Evolutionary conservation across 2,113 vertebrate species (phyloP), one percentile per base, ranked within the genome.

Genomic region (Pedetes capensis): DNA sequence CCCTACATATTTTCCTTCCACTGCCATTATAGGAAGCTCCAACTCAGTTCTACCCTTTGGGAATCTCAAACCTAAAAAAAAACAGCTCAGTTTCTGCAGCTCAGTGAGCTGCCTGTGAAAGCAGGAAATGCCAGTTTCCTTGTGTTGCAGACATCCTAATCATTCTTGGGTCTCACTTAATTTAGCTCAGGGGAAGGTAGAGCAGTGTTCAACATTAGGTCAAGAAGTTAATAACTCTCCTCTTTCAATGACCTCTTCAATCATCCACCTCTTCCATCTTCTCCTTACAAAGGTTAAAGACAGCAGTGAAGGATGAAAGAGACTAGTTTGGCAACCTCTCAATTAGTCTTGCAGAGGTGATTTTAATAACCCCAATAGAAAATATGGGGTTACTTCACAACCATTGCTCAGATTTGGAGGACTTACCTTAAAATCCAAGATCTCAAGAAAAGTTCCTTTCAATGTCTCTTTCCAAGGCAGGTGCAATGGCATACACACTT

Each of bases 371-470:
- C 66, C 27, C 29, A 72, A 8, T 66, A 51, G 34, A 78, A 83
- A 93, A 79, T 14, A 25, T 72, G 23, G 5, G 20, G 8, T 79
- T 69, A 66, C n/a, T 86, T 53, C 86, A 32, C 20, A 57, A 47
- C 57, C 49, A 39, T n/a, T 75, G 29, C 55, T 64, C 53, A 71
- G 49, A 82, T 51, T 78, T 49, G 47, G 16, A 75, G 27, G 10
- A 14, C 32, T 96, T 49, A 76, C 32, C n/a, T 22, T 32, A 72
- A 82, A 68, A 37, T 44, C 22, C 44, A 61, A 63, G 23, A 86
- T 47, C n/a, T 88, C n/a, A 37, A 49, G 74, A 82, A 89, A 82
- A 75, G 47, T n/a, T 72, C 22, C 20, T 85, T 81, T 80, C 49
- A 47, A 49, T 34, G 84, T 39, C 18, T 16, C 8, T 69, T 69